Base-by-base conservation (phyloP, 2,113 vertebrate genomes). In the Protobothrops mucrosquamatus region DNA sequence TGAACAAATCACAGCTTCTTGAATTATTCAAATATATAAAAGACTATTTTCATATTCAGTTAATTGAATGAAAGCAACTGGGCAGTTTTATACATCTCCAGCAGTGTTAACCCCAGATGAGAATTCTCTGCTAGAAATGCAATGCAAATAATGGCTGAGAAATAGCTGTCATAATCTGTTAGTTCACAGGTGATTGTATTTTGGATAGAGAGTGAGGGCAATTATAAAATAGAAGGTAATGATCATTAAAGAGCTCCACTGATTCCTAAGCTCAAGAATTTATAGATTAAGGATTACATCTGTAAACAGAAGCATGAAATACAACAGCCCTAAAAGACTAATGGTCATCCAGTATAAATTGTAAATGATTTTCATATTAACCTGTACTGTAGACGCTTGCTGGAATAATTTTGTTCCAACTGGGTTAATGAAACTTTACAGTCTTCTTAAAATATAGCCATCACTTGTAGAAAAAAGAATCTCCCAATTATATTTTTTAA, bases 161-260 rank as follows among this genome's bases (percentile, higher is more conserved):
- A 89, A 69, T 14, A 18, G 46, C 64, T 55, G 26, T n/a, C 91
- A 46, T 10, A 55, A 54, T 89, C 34, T 85, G 26, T 89, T 85
- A 86, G 56, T 54, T 94, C 87, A 91, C 55, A 85, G 69, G 92
- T 86, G 34, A 85, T 48, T 93, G 46, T 89, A 89, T 91, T 94
- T 94, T 57, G 85, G 69, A 59, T 15, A 55, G 54, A 52, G 20
- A 43, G 34, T 34, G 61, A 57, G 74, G 61, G 39, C 29, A 91
- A 54, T 91, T 43, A 29, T 43, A 6, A 61, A 74, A 89, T 43
- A 54, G 43, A 91, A 85, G 39, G 22, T 51, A 91, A 88, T 89
- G 54, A 24, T 43, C 34, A 91, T 91, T 93, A 91, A n/a, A 85
- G 2, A 91, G 74, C 4, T 93, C 43, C 64, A 81, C 39, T 91